Evolutionary conservation across 2,888 invertebrate genomes (phyloP), one percentile per base, ranked within the genome.

Genomic region (Leptinotarsa tumamoca): DNA sequence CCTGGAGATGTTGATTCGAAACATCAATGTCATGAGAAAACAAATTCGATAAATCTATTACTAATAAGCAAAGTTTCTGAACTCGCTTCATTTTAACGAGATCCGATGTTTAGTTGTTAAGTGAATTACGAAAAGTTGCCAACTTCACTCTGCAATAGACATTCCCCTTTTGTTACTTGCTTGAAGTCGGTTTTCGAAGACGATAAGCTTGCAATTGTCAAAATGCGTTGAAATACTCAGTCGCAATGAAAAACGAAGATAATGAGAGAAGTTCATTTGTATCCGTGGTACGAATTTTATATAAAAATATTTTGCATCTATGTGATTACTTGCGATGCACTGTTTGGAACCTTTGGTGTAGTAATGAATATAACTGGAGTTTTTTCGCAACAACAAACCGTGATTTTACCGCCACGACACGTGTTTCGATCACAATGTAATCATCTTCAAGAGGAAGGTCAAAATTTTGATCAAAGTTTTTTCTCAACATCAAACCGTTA

Each of bases 21-120:
- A 33, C 63, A 63, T 17, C 63, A 63, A 33, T 63, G 17, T 33
- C 63, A 43, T 5, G 63, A 33, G 63, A 63, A 63, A 63, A 63
- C 33, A n/a, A 43, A 63, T 63, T 63, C 63, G n/a, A 63, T 63
- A 43, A 63, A 63, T 63, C 63, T n/a, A 63, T 63, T 43, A 63
- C 63, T 63, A 63, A 63, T 33, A 43, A 43, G 63, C 63, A 10
- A 63, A 63, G 33, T 63, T 63, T 63, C 43, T 10, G 63, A 33
- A 33, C 43, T n/a, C 63, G 63, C 58, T 63, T 63, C 63, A 63
- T 63, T 63, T 63, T 63, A 63, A 63, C 43, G 63, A 63, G 63
- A 33, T 63, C n/a, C 63, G 43, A 63, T 63, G 43, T 63, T 17
- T 33, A 63, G 43, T 18, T 43, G 63, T 63, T 63, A 63, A 63